These are phyloP conservation scores for Druon quercuslanigerum DNA, from an alignment of 1,140 invertebrate genomes.

Conservation along the genomic window DNA sequence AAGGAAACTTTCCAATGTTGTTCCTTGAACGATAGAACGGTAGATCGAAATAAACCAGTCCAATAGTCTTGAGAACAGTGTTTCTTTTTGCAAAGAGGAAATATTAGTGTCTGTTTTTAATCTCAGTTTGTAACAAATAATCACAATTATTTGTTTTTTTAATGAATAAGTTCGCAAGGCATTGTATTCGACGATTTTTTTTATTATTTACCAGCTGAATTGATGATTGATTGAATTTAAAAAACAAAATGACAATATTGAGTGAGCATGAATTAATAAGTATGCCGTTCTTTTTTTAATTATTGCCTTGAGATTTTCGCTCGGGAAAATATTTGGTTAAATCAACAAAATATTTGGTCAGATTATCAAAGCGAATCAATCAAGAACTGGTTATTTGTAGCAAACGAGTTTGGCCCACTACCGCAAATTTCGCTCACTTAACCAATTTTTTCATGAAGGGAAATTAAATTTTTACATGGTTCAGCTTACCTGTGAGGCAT, in stretches of 20 bases:
- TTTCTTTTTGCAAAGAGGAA: constrained; percentile 17
- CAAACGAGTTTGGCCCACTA: too few species aligned
- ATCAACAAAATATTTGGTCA: too few species aligned
- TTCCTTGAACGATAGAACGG: constrained; percentile 19
- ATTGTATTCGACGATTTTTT: constrained; percentile 3
- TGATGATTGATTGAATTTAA: background rate
- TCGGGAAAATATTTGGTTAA: too few species aligned
- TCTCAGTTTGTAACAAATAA: background rate
- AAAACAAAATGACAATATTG: background rate
- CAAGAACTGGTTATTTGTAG: too few species aligned
- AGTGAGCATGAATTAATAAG: background rate
- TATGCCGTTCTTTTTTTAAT: too few species aligned
- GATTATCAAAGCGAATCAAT: too few species aligned
- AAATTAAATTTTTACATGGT: background rate
- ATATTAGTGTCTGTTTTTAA: constrained; percentile 19
- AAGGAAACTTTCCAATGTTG: constrained; percentile 22
- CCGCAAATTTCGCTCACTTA: too few species aligned
- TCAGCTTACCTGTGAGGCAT: constrained; percentile 48
- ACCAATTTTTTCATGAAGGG: background rate
- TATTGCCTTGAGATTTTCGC: too few species aligned
- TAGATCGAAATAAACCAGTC: constrained; percentile 11
- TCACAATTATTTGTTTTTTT: background rate
- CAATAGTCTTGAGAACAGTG: constrained; percentile 22
- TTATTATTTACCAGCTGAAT: background rate
- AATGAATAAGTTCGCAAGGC: background rate